Percentiles rank a stretch among this genome's conserved stretches.
These are phyloP conservation scores for Rhabdomys dilectus DNA, from an alignment of 2,113 vertebrate genomes.

Conservation along the genomic window DNA sequence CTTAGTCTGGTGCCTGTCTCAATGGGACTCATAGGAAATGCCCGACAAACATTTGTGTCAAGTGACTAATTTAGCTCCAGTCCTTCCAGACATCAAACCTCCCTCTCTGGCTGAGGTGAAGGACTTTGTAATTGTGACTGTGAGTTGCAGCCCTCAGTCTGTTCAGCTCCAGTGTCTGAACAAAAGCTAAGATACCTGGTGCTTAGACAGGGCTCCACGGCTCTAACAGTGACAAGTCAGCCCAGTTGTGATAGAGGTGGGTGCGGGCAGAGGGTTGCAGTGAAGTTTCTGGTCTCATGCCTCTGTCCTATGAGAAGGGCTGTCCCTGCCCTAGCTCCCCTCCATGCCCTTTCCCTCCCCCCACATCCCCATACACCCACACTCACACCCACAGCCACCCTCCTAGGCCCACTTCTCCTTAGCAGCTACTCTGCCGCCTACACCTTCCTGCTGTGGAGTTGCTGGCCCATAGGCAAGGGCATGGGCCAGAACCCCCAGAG, in stretches of 20 bases:
- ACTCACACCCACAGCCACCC: constrained; percentile 42
- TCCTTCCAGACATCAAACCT: background rate
- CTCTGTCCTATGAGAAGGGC: background rate
- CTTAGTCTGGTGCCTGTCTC: background rate
- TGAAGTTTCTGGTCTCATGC: background rate
- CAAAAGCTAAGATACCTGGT: background rate
- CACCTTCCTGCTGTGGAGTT: constrained; percentile 75
- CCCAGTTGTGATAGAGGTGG: background rate
- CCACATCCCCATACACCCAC: constrained; percentile 13
- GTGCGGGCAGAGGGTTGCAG: background rate
- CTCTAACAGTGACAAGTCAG: background rate
- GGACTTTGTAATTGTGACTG: background rate
- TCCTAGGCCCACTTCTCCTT: constrained; percentile 74
- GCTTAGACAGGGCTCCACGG: background rate
- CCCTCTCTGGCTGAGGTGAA: background rate
- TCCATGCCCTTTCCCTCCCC: background rate
- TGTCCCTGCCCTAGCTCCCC: too few relatives aligned
- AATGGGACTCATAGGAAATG: fast-evolving
- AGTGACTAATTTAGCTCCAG: background rate
- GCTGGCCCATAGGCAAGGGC: constrained; percentile 59
- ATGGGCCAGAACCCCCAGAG: background rate
- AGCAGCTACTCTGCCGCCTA: constrained; percentile 66
- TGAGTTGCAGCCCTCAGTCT: fast-evolving
- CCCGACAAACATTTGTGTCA: background rate
- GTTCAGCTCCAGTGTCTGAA: background rate